These are phyloP conservation scores for Xestobium rufovillosum DNA, from an alignment of 2,888 invertebrate species.

Conservation along the genomic window DNA sequence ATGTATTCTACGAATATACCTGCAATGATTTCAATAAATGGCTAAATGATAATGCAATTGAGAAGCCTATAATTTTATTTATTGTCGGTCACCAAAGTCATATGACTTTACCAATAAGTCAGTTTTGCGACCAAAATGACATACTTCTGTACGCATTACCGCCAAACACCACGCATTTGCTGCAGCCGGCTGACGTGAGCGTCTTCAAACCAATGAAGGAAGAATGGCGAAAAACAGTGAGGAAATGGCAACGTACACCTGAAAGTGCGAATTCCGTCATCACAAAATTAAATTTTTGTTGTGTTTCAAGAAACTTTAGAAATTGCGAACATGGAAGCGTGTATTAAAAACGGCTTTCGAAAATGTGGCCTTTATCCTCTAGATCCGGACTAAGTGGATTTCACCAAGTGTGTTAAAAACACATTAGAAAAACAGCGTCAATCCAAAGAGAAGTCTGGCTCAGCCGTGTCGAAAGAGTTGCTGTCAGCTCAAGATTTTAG, in stretches of 20 bases:
- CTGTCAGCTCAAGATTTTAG: slow-evolving; percentile 4
- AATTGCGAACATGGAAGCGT: slow-evolving; percentile 10
- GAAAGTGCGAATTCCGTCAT: slow-evolving; percentile 14
- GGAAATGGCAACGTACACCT: slow-evolving; percentile 17
- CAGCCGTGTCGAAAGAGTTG: too few species aligned
- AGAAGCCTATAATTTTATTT: too few species aligned
- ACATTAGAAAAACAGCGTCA: slow-evolving; percentile 13
- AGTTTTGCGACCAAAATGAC: too few species aligned
- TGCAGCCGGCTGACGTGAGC: too few species aligned
- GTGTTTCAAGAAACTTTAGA: slow-evolving; percentile 19
- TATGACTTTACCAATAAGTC: too few species aligned
- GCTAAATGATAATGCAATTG: too few species aligned
- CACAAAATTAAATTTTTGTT: slow-evolving; percentile 23
- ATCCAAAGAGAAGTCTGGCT: slow-evolving; percentile 2
- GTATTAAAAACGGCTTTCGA: slow-evolving; percentile 19
- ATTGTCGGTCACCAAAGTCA: too few species aligned
- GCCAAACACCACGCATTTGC: too few species aligned
- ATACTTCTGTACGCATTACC: too few species aligned
- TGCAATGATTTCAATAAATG: too few species aligned
- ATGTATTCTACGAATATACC: too few species aligned
- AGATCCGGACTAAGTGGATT: slow-evolving; percentile 20
- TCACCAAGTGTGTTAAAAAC: slow-evolving; percentile 22
- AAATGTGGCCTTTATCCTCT: slow-evolving; percentile 25
- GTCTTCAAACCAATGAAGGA: too few species aligned
- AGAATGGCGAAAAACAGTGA: slow-evolving; percentile 16